Base-by-base conservation (phyloP, 92 coral and sea anemone species). In the Umimayanthus kanabou region DNA sequence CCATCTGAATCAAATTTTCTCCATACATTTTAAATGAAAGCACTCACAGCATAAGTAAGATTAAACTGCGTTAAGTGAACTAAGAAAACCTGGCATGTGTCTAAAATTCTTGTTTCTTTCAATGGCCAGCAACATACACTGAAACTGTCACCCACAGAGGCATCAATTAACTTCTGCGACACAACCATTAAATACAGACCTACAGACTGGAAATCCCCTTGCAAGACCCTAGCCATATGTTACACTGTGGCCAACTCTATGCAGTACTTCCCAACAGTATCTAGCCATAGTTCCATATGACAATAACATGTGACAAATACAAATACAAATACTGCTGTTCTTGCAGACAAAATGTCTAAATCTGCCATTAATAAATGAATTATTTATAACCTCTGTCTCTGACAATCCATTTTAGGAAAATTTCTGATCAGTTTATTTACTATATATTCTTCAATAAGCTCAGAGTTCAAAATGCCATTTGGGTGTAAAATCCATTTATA, bases 311-410 rank as follows among this genome's bases (percentile, higher is more conserved):
- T 22, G 77, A 83, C 77, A 83, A 83, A 82, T 33, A 0, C 2
- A n/a, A n/a, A 33, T 9, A 77, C 26, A 77, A 77, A 70, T 26
- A 43, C 13, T 83, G 25, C 87, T 45, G 66, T 39, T 70, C 73
- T 70, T 72, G 85, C 88, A 94, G 94, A 93, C 94, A 77, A 69
- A 47, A 66, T 93, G 95, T 91, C 95, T 94, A 89, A 79, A 78
- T 65, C 85, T 83, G 88, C 92, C 92, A 87, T 85, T 75, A 76
- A 76, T 76, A 69, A 55, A 95, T 95, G 77, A 90, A 95, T 95
- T 80, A 91, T 95, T 86, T 86, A 95, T 95, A 85, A 74, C 71
- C 91, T 91, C 91, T 90, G 93, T 89, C 94, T 93, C 92, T 15
- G 65, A 43, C 43, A 83, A 67, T 67, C 65, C 87, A 71, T 69